Conservation (phyloP, 1,140 invertebrate genomes). For the Dinoponera quadriceps region DNA sequence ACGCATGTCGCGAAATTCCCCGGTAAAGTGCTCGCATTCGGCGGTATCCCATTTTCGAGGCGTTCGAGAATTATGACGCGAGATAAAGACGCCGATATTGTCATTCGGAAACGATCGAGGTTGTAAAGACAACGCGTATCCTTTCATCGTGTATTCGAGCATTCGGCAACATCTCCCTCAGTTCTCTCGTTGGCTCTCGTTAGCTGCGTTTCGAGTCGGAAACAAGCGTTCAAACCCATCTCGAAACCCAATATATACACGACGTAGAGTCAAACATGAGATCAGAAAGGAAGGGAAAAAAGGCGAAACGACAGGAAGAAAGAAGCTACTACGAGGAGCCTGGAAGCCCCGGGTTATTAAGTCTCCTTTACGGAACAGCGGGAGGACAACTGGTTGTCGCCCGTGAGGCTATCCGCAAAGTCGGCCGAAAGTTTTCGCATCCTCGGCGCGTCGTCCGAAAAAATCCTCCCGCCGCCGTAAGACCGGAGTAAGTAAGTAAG, state of each 20-base stretch:
- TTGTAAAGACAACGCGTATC: no score
- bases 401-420: background rate
- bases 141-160: no score
- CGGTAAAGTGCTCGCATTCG: background rate
- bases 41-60: background rate
- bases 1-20: background rate
- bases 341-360: slow-evolving; percentile 2
- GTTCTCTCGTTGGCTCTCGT: no score
- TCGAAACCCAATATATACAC: no score
- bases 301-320: no score
- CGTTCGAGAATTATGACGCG: background rate
- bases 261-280: no score
- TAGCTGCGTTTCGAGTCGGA: no score
- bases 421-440: slow-evolving; percentile 43
- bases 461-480: slow-evolving; percentile 24
- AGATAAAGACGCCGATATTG: background rate
- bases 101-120: background rate
- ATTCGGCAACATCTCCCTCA: no score
- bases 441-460: background rate
- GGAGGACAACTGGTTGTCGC: background rate
- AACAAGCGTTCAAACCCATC: no score
- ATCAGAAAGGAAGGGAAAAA: no score
- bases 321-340: no score
- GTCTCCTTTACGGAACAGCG: slow-evolving; percentile 4
- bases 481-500: slow-evolving; percentile 14